Conservation (phyloP, 2,797 vertebrate species). For the Synanceia verrucosa region DNA sequence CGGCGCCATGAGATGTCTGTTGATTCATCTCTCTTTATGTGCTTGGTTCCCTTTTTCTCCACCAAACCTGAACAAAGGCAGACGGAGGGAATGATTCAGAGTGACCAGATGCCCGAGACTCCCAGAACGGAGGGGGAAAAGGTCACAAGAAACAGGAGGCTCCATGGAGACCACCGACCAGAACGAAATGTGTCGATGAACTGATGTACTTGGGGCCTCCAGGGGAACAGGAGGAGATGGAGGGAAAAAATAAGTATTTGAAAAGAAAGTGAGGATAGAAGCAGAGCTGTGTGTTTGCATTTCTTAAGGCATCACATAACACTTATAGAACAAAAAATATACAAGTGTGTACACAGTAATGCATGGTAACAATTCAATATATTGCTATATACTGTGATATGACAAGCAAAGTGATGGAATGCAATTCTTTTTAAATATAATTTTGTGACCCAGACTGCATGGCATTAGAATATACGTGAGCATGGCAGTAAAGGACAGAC, state of each 20-base stretch:
- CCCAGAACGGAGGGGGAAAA: slow-evolving; percentile 66
- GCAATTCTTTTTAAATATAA: too few species aligned
- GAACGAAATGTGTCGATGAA: slow-evolving; percentile 74
- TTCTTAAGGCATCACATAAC: slow-evolving; percentile 30
- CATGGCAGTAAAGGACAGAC: too few species aligned
- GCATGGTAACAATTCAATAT: too few species aligned
- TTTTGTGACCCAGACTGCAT: too few species aligned
- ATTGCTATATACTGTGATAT: too few species aligned
- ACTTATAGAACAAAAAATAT: slow-evolving; percentile 24
- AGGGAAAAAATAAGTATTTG: slow-evolving; percentile 53
- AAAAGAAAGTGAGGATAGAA: slow-evolving; percentile 26
- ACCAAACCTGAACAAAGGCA: slow-evolving; percentile 75
- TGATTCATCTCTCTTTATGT: slow-evolving; percentile 74
- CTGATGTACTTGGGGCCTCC: slow-evolving; percentile 68
- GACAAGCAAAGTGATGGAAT: too few species aligned
- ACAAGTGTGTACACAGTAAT: background rate
- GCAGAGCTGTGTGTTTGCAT: slow-evolving; percentile 14
- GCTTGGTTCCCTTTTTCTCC: slow-evolving; percentile 54
- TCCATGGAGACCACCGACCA: slow-evolving; percentile 73
- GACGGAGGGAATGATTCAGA: slow-evolving; percentile 72
- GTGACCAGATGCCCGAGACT: slow-evolving; percentile 77
- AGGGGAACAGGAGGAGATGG: slow-evolving; percentile 52
- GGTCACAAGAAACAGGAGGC: slow-evolving; percentile 79
- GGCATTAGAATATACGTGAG: too few species aligned
- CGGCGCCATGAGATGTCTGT: slow-evolving; percentile 67